Conservation (phyloP, 2,113 vertebrate species). For the Phalacrocorax pelagicus region DNA sequence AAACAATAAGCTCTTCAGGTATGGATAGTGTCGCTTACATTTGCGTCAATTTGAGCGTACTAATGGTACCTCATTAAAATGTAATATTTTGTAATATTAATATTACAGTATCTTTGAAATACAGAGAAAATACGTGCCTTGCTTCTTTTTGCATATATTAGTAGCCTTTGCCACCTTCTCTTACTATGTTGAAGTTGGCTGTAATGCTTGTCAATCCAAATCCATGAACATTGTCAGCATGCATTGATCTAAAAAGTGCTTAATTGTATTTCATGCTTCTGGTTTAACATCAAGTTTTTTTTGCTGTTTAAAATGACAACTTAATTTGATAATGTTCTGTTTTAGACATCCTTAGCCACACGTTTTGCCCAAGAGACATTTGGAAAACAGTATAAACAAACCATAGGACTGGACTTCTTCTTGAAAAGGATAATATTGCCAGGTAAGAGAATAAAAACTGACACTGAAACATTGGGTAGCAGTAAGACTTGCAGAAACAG, state of each 20-base stretch:
- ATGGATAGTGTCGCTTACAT: not conserved
- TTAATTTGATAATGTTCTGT: conserved; percentile 68
- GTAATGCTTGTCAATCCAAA: not conserved
- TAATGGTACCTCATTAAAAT: not conserved
- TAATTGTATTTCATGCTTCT: conserved; percentile 33
- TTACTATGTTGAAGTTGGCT: not conserved
- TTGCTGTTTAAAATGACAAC: conserved; percentile 55
- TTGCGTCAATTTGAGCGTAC: not conserved
- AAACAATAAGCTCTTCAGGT: not conserved
- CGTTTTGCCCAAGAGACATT: conserved; percentile 98
- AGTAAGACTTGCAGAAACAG: not conserved
- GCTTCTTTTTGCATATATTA: not conserved
- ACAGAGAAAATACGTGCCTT: not conserved
- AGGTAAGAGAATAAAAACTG: conserved; percentile 83
- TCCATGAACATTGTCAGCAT: not conserved
- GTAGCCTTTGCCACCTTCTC: not conserved
- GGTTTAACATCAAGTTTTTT: not conserved
- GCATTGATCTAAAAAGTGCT: not conserved
- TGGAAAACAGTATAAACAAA: conserved; percentile 99
- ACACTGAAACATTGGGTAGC: not conserved
- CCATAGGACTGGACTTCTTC: conserved; percentile 98
- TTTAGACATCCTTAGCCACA: conserved; percentile 94
- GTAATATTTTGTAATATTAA: not conserved
- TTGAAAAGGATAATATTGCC: conserved; percentile 96
- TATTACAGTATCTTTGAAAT: not conserved